Conservation (phyloP, 2,113 vertebrate species). For the Sinocyclocheilus anshuiensis region DNA sequence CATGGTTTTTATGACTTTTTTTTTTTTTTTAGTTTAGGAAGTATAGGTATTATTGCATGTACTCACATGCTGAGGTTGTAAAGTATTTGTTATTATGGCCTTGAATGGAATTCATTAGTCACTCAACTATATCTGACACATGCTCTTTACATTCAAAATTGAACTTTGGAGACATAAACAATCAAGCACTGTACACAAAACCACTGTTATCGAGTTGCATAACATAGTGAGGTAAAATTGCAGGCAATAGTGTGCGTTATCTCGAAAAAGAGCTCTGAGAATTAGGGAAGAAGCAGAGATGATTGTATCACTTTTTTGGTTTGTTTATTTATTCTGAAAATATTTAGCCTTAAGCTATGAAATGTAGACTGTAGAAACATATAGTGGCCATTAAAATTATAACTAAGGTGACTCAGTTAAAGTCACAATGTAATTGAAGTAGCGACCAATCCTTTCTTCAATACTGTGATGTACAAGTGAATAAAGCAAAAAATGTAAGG, state of each 20-base stretch:
- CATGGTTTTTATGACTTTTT: background rate
- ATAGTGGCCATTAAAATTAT: background rate
- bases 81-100: constrained; percentile 29
- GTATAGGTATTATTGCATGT: background rate
- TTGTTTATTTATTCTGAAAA: background rate
- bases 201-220: background rate
- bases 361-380: background rate
- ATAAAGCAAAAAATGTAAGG: background rate
- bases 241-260: background rate
- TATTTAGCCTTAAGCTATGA: background rate
- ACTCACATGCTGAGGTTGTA: constrained; percentile 7
- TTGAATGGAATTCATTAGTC: constrained; percentile 31
- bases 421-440: background rate
- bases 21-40: background rate
- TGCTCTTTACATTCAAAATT: constrained; percentile 1
- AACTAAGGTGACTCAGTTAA: background rate
- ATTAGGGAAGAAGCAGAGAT: background rate
- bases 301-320: background rate
- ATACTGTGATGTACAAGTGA: too few species aligned
- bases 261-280: background rate
- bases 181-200: background rate
- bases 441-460: background rate
- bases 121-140: background rate
- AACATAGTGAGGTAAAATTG: background rate
- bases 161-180: constrained; percentile 22